Evolutionary conservation across 2,888 invertebrate genomes (phyloP), one percentile per base, ranked within the genome.

Genomic region (Agrotis ipsilon): DNA sequence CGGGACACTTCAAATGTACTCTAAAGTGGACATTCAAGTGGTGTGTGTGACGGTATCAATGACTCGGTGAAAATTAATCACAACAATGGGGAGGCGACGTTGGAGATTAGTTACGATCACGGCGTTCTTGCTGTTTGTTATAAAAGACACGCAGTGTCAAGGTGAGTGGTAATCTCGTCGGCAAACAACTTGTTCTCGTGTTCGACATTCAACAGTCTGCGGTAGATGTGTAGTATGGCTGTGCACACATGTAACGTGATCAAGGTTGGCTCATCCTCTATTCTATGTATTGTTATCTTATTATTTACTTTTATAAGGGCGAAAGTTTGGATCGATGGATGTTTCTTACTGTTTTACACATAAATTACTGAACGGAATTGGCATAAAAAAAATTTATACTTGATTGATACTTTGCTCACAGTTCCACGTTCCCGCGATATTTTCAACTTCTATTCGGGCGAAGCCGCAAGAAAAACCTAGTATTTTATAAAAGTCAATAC

Each of bases 81-180:
- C 86, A 86, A 94, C 89, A 88, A 96, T 96, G 96, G 94, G 93
- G 82, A 92, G 96, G 82, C 92, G 94, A 87, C 96, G 96, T 79
- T 96, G 96, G 96, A 93, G 94, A 88, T 88, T 94, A 84, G 90
- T 94, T 79, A 93, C 93, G 64, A 92, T 95, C 85, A 92, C 94
- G 77, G 94, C 95, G 85, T 92, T 94, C 87, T 91, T 95, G 88
- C 89, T 96, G 83, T 92, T 94, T 76, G 88, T 94, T 77, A 91
- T 92, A 89, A 93, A 92, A 88, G 94, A 95, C 84, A 90, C 91
- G 81, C 92, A 92, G 89, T 94, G 95, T 90, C 96, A 96, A 95
- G 96, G 96, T 96, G 84, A 90, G 91, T 60, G 57, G 68, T 75
- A 55, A 61, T 68, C 58, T 21, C 62, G 66, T 65, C n/a, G 9